Conservation (phyloP, 1,140 invertebrate genomes). For the Holcopasites calliopsidis region DNA sequence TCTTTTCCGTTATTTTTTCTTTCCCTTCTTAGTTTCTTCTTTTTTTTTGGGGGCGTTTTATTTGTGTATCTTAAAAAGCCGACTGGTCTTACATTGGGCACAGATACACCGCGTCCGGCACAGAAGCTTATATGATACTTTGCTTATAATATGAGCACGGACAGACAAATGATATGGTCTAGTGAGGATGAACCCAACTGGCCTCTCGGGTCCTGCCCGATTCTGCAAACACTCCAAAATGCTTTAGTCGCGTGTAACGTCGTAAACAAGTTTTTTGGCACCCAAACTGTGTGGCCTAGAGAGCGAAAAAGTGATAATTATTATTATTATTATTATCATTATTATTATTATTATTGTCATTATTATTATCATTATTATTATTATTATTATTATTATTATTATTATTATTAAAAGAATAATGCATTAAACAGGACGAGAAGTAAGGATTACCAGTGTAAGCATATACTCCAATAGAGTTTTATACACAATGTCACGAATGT, state of each 20-base stretch:
- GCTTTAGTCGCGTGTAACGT: slow-evolving; percentile 67
- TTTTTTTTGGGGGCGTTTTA: slow-evolving; percentile 5
- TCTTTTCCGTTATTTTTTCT: slow-evolving; percentile 56
- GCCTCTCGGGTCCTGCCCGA: slow-evolving; percentile 76
- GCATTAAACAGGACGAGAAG: slow-evolving; percentile 65
- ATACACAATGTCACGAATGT: slow-evolving; percentile 80
- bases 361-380: slow-evolving; percentile 79
- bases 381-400: too few species aligned
- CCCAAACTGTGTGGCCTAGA: slow-evolving; percentile 79
- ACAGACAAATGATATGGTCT: slow-evolving; percentile 73
- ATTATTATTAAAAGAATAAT: too few species aligned
- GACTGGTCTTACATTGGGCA: slow-evolving; percentile 54
- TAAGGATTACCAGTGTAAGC: slow-evolving; percentile 77
- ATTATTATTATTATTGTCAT: too few species aligned
- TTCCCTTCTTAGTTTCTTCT: slow-evolving; percentile 27
- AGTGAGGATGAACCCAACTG: slow-evolving; percentile 79
- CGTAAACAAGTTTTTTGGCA: slow-evolving; percentile 72
- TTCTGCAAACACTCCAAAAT: slow-evolving; percentile 67
- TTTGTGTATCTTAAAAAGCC: slow-evolving; percentile 40
- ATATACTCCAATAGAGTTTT: slow-evolving; percentile 80
- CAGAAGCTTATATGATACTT: slow-evolving; percentile 60
- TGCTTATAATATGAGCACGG: slow-evolving; percentile 62
- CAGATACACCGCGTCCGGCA: slow-evolving; percentile 42
- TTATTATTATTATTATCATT: slow-evolving; percentile 77
- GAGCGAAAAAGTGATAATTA: slow-evolving; percentile 80